phyloP scores from a whole-genome alignment of 2,888 invertebrate genomes.

The Xiphydria camelus region DNA sequence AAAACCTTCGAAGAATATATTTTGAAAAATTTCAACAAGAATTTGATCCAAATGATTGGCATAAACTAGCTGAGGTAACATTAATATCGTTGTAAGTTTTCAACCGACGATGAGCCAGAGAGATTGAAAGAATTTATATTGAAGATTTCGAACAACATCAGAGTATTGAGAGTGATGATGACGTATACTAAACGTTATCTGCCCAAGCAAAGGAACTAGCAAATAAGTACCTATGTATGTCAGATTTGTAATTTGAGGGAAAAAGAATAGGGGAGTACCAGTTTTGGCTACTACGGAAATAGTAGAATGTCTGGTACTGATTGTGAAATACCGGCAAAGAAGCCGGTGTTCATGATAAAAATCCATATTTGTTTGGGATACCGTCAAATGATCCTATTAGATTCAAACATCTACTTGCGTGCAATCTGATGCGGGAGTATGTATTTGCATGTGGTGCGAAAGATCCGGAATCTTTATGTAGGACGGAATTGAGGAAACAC shows the following conservation, averaged over 20 bases:
- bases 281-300: slow-evolving; percentile 15
- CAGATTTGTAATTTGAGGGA: slow-evolving; percentile 14
- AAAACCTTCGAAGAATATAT: not conserved
- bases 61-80: slow-evolving; percentile 5
- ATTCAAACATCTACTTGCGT: too few relatives aligned
- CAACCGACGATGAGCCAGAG: slow-evolving; percentile 11
- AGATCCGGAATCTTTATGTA: too few relatives aligned
- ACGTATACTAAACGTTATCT: not conserved
- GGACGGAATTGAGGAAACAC: too few relatives aligned
- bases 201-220: not conserved
- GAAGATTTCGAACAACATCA: too few relatives aligned
- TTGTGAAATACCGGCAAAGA: not conserved
- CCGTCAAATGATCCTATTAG: too few relatives aligned
- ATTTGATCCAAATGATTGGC: slow-evolving; percentile 3
- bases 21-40: not conserved
- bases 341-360: slow-evolving; percentile 5
- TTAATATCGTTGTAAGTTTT: slow-evolving; percentile 9
- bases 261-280: slow-evolving; percentile 13
- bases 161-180: slow-evolving; percentile 1
- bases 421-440: too few relatives aligned
- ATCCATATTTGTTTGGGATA: slow-evolving; percentile 10
- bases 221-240: slow-evolving; percentile 3
- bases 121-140: slow-evolving; percentile 9
- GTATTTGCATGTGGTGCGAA: too few relatives aligned
- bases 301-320: not conserved